Percentiles rank a stretch among this genome's conserved stretches.
Conservation (phyloP, 2,888 invertebrate genomes). For the Troilus luridus region DNA sequence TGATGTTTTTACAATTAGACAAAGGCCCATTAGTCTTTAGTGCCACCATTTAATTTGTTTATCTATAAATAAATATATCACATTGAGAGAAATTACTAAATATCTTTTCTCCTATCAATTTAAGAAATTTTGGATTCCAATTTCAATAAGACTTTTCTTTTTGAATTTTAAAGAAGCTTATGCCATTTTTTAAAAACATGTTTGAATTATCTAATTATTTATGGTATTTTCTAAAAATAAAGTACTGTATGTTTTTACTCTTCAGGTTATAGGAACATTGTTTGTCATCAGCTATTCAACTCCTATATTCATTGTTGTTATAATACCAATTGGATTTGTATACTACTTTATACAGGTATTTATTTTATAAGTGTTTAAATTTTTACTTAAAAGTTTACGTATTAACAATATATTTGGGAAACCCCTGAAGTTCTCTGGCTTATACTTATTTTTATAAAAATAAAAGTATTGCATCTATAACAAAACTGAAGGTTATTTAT, state of each 20-base stretch:
- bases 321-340: constrained; percentile 83
- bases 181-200: neutral
- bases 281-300: constrained; percentile 90
- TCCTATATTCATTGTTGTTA: constrained; percentile 83
- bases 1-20: neutral
- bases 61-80: neutral
- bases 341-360: constrained; percentile 82
- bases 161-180: neutral
- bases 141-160: neutral
- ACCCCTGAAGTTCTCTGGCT: no score
- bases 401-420: no score
- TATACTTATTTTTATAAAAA: no score
- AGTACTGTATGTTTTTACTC: constrained; percentile 46
- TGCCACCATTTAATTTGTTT: neutral
- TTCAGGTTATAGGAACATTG: constrained; percentile 86
- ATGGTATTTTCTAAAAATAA: neutral
- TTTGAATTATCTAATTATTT: neutral
- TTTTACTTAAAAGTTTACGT: neutral
- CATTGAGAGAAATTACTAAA: neutral
- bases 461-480: no score
- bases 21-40: no score
- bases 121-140: neutral
- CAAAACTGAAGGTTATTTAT: no score
- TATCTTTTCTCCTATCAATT: neutral
- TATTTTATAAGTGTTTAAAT: constrained; percentile 30